A percentile compares a stretch with the other conserved stretches of the same genome.
phyloP scores from a whole-genome alignment of 1,140 invertebrate species.

The Plodia interpunctella region DNA sequence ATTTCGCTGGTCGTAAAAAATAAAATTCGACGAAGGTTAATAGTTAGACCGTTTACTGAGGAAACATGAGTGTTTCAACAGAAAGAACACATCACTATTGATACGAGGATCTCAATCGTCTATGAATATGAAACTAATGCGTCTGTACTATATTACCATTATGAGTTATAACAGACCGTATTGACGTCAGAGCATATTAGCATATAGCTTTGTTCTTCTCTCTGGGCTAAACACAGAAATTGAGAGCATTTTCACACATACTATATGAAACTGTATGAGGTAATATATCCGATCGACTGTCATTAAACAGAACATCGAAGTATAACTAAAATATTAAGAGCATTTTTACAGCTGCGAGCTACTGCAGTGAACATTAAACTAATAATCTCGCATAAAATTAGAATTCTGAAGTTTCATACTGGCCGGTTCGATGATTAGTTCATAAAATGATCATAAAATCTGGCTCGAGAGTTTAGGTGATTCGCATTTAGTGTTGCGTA shows the following conservation, averaged over 20 bases:
- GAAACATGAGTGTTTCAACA: background rate
- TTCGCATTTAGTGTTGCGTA: constrained; percentile 2
- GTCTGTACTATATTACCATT: constrained; percentile 21
- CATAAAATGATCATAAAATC: constrained; percentile 3
- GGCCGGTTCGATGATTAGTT: background rate
- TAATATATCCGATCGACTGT: constrained; percentile 11
- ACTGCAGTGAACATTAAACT: background rate
- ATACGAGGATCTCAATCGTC: background rate
- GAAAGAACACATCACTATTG: background rate
- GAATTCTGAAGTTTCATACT: background rate
- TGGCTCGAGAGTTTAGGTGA: background rate
- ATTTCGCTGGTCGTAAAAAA: background rate
- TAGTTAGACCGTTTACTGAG: background rate
- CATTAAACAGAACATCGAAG: background rate
- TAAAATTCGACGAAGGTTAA: background rate
- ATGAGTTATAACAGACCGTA: constrained; percentile 25
- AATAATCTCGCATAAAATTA: constrained; percentile 4
- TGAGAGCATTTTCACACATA: constrained; percentile 31
- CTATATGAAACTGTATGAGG: constrained; percentile 21
- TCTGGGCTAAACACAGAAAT: constrained; percentile 28
- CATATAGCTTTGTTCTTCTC: constrained; percentile 33
- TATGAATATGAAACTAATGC: constrained; percentile 15
- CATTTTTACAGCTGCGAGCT: constrained; percentile 9
- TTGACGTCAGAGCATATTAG: constrained; percentile 37
- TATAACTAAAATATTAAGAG: constrained; percentile 6